phyloP scores from a whole-genome alignment of 2,797 vertebrate species.

The Tapera naevia region DNA sequence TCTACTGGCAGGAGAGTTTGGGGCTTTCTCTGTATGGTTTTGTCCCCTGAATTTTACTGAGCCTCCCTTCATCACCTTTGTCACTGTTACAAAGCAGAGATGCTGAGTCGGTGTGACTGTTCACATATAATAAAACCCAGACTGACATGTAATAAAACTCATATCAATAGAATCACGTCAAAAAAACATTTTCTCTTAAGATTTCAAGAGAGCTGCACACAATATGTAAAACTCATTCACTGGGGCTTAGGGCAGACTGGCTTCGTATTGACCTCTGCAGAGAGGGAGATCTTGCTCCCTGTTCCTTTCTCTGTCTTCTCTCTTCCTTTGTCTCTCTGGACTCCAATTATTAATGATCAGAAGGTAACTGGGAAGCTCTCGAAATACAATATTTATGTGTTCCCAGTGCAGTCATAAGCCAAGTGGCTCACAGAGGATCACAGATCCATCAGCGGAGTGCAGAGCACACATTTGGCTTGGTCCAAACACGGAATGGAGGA shows the following conservation, averaged over 20 bases:
- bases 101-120: background rate
- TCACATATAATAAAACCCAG: background rate
- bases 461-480: background rate
- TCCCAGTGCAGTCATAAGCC: background rate
- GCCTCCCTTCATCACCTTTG: background rate
- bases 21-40: background rate
- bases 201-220: background rate
- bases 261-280: background rate
- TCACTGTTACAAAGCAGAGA: background rate
- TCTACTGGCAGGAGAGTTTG: background rate
- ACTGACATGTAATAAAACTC: background rate
- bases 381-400: background rate
- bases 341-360: background rate
- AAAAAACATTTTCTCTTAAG: background rate
- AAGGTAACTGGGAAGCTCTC: background rate
- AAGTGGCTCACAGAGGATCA: background rate
- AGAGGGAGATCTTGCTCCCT: background rate
- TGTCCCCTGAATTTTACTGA: background rate
- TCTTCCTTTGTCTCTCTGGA: background rate
- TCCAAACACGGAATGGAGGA: background rate
- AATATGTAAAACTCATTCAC: background rate
- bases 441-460: background rate
- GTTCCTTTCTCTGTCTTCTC: background rate
- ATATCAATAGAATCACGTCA: background rate
- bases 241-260: background rate